Conservation (phyloP, 2,797 vertebrate species). For the Diplodus sargus region DNA sequence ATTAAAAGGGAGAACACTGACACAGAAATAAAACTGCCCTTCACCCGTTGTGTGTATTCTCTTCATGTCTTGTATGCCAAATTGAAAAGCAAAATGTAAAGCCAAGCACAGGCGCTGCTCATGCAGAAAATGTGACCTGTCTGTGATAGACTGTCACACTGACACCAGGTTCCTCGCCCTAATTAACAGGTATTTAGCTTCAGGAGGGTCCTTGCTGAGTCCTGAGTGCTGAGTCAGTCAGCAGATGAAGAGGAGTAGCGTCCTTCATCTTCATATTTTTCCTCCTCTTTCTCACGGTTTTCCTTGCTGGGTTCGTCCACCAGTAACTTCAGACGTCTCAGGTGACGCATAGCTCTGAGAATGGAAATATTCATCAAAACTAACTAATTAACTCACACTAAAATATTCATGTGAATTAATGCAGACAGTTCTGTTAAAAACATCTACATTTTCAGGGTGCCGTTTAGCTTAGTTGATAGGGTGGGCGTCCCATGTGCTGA, state of each 20-base stretch:
- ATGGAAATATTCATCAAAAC: not conserved
- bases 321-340: slow-evolving; percentile 69
- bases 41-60: too few species aligned
- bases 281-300: slow-evolving; percentile 23
- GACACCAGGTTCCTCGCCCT: too few species aligned
- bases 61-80: too few species aligned
- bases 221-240: slow-evolving; percentile 24
- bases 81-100: too few species aligned
- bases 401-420: not conserved
- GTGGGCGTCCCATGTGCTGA: too few species aligned
- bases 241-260: slow-evolving; percentile 63
- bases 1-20: too few species aligned
- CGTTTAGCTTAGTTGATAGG: too few species aligned
- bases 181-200: not conserved
- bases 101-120: too few species aligned
- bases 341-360: slow-evolving; percentile 86
- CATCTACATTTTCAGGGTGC: not conserved
- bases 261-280: slow-evolving; percentile 66
- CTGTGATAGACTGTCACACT: too few species aligned
- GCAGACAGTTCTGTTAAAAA: not conserved
- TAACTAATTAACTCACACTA: not conserved
- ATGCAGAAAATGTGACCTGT: too few species aligned
- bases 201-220: slow-evolving; percentile 26
- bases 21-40: too few species aligned
- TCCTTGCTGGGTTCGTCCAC: slow-evolving; percentile 63